Conservation (phyloP, 2,113 vertebrate species). For the Solea senegalensis region DNA sequence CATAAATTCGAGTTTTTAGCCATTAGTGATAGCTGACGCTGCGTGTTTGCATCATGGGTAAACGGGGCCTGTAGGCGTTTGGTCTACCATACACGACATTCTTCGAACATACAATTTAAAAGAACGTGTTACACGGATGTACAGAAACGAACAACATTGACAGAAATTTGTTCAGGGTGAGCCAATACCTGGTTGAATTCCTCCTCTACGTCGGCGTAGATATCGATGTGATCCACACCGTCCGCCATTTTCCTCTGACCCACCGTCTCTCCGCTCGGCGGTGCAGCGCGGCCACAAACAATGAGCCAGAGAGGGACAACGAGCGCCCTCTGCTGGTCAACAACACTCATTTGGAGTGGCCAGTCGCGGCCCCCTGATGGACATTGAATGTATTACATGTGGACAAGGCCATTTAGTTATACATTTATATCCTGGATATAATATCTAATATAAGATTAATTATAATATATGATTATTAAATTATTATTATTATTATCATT, state of each 20-base stretch:
- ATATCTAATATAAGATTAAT: too few species aligned
- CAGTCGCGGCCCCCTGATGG: too few species aligned
- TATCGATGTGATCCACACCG: constrained; percentile 97
- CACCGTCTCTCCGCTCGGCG: constrained; percentile 59
- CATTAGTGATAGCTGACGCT: neutral
- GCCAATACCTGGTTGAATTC: constrained; percentile 92
- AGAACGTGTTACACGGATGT: accelerated
- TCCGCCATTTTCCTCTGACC: constrained; percentile 92
- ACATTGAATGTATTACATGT: too few species aligned
- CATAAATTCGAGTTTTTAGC: neutral
- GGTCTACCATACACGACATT: neutral
- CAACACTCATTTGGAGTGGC: neutral
- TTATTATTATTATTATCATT: too few species aligned
- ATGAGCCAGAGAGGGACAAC: neutral
- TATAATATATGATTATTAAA: too few species aligned
- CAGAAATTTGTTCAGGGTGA: accelerated
- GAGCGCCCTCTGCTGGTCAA: constrained; percentile 24
- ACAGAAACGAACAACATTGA: accelerated
- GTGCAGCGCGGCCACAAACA: constrained; percentile 44
- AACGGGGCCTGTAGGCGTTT: constrained; percentile 18
- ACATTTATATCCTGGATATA: too few species aligned
- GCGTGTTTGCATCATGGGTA: constrained; percentile 44
- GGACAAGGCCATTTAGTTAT: too few species aligned
- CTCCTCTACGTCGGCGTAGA: constrained; percentile 97
- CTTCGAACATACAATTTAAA: accelerated